Evolutionary conservation across 1,140 invertebrate genomes (phyloP).

Genomic region (Pseudomyrmex cubaensis): DNA sequence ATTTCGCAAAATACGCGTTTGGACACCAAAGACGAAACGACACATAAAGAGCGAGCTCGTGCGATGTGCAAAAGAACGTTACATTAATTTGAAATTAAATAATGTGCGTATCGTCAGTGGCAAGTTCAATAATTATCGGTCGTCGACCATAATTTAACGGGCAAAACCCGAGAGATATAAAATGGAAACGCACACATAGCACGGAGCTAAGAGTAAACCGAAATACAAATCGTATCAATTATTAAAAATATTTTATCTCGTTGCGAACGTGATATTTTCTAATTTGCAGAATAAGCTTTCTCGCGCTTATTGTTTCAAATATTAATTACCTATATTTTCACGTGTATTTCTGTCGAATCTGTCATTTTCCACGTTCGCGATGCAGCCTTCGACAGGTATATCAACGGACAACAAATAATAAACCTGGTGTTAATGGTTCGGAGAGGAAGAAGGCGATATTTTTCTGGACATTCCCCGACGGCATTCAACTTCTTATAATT

Average conservation of each 20-base stretch:
- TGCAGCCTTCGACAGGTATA: neutral
- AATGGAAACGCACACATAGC: neutral
- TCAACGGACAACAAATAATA: constrained; percentile 21
- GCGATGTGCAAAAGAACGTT: neutral
- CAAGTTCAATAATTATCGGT: neutral
- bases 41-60: neutral
- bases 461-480: neutral
- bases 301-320: too few species aligned
- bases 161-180: neutral
- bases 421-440: constrained; percentile 31
- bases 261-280: neutral
- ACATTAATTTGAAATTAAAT: neutral
- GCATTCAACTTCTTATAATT: constrained; percentile 60
- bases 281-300: too few species aligned
- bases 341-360: neutral
- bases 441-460: constrained; percentile 27
- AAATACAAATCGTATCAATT: neutral
- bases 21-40: neutral
- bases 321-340: neutral
- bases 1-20: neutral
- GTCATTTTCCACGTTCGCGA: neutral
- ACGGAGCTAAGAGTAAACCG: neutral
- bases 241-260: neutral
- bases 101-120: neutral
- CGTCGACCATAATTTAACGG: neutral